Evolutionary conservation across 2,888 invertebrate species (phyloP).

Genomic region (Gymnocheta viridis): DNA sequence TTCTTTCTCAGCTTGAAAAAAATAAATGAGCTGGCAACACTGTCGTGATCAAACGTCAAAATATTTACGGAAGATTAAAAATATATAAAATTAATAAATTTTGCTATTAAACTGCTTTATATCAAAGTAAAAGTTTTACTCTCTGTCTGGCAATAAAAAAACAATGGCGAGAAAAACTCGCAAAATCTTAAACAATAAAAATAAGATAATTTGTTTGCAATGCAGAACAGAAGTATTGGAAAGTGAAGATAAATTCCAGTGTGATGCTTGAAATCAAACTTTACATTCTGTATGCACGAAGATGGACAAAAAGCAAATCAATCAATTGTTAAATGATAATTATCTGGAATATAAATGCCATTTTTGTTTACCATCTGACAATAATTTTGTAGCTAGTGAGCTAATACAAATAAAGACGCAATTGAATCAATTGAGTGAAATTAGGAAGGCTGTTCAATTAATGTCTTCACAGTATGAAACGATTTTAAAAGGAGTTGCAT

Average conservation of each 20-base stretch:
- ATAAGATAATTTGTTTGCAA: neutral
- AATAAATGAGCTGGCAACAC: too few species aligned
- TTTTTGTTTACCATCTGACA: slow-evolving; percentile 5
- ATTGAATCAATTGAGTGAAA: neutral
- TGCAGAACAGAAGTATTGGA: neutral
- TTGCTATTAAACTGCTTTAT: neutral
- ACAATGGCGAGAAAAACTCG: neutral
- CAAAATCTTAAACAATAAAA: too few species aligned
- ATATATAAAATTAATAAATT: neutral
- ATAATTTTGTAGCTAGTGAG: neutral
- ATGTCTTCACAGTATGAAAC: neutral
- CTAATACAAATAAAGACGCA: neutral
- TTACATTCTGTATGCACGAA: neutral
- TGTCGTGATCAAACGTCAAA: neutral
- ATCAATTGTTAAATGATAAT: too few species aligned
- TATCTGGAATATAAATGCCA: slow-evolving; percentile 2
- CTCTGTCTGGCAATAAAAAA: neutral
- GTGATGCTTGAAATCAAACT: neutral
- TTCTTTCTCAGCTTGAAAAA: too few species aligned
- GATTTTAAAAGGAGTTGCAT: neutral
- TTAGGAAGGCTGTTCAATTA: neutral
- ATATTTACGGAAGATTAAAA: neutral
- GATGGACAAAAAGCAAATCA: neutral
- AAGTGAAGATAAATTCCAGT: slow-evolving; percentile 11
- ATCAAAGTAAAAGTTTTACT: neutral